A percentile compares a stretch with the other conserved stretches of the same genome.
Evolutionary conservation across 2,888 invertebrate species (phyloP).

Genomic region (Drosophila subquinaria): DNA sequence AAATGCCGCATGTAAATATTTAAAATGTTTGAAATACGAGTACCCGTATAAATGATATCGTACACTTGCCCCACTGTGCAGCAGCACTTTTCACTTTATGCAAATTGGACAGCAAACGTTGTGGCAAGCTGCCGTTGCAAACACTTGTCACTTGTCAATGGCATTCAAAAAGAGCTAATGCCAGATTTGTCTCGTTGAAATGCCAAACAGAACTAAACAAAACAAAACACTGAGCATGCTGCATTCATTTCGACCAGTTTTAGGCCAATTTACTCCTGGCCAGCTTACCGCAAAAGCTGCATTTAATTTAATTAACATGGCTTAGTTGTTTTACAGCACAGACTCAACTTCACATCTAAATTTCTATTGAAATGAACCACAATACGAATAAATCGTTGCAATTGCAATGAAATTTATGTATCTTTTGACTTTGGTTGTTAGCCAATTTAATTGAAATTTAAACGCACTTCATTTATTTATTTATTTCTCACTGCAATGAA

Average conservation of each 20-base stretch:
- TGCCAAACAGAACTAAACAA: constrained; percentile 16
- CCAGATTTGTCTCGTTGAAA: constrained; percentile 34
- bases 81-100: constrained; percentile 36
- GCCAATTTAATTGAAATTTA: constrained; percentile 13
- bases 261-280: constrained; percentile 35
- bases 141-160: constrained; percentile 36
- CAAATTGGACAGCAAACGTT: constrained; percentile 44
- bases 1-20: constrained; percentile 71
- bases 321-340: constrained; percentile 20
- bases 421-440: constrained; percentile 1
- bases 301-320: constrained; percentile 58
- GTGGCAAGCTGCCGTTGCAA: constrained; percentile 26
- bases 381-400: constrained; percentile 19
- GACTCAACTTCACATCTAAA: constrained; percentile 2
- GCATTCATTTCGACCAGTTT: constrained; percentile 32
- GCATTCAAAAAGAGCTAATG: constrained; percentile 31
- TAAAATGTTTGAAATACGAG: constrained; percentile 56
- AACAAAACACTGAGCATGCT: constrained; percentile 26
- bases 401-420: not conserved
- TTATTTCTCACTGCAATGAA: constrained; percentile 1
- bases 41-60: constrained; percentile 27
- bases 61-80: constrained; percentile 1
- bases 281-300: constrained; percentile 41
- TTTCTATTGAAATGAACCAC: constrained; percentile 19
- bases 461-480: not conserved